These are phyloP conservation scores for Lepidothrix coronata DNA, from an alignment of 2,113 vertebrate species.

Conservation along the genomic window DNA sequence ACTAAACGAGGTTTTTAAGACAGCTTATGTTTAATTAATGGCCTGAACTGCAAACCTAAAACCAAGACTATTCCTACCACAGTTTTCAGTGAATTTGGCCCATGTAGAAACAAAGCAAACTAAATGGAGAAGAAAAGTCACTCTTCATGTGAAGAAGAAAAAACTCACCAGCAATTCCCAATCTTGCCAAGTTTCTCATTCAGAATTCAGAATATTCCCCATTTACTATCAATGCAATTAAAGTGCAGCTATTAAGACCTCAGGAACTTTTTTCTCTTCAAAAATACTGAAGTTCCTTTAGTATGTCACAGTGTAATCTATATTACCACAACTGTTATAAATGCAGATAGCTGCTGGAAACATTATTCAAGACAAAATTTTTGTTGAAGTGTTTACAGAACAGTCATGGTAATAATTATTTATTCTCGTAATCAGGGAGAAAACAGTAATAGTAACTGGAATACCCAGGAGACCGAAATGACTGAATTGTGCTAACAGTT, in stretches of 20 bases:
- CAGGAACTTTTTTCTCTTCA: background rate
- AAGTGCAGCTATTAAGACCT: background rate
- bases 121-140: background rate
- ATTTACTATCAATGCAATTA: background rate
- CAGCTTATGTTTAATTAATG: background rate
- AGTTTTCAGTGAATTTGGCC: background rate
- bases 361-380: background rate
- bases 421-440: background rate
- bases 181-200: background rate
- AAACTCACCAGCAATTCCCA: background rate
- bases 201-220: background rate
- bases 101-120: background rate
- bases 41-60: background rate
- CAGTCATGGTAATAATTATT: background rate
- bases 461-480: background rate
- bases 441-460: background rate
- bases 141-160: background rate
- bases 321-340: background rate
- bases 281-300: background rate
- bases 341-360: background rate
- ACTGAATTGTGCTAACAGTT: background rate
- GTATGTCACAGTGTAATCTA: background rate
- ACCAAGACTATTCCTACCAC: background rate
- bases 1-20: conserved; percentile 4
- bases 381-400: background rate